Base-by-base conservation (phyloP, 1,140 invertebrate genomes). In the Drosophila repletoides region DNA sequence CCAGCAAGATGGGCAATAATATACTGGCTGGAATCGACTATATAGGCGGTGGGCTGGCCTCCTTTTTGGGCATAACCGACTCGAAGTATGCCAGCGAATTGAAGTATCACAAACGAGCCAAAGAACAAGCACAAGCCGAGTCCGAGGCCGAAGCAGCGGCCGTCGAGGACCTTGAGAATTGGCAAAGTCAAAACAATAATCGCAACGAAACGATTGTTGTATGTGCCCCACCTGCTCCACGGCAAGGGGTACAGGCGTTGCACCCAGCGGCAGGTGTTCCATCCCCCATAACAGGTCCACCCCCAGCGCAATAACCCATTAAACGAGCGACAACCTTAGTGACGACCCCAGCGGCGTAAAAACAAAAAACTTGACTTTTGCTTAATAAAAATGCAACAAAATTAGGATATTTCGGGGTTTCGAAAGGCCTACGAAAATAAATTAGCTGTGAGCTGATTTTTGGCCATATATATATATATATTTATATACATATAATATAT, bases 31-130 rank as follows among this genome's bases (percentile, higher is more conserved):
- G 93, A 29, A 95, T 96, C 65, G 97, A 98, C 90, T 95, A 94
- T 77, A 91, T 96, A 22, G 97, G 97, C 2, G 97, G 97, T 90
- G 93, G 93, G 22, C 88, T 98, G 19, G 96, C 97, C 0, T 93
- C 93, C 69, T 95, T 97, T 84, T 94, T 98, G 87, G 97, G 97
- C 1, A 98, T 98, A 40, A 98, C 97, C 5, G 93, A 95, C 10
- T 96, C 96, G 2, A 98, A 98, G 89, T 98, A 97, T 90, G 94
- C 97, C 73, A 95, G 95, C 90, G 97, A 97, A 91, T 94, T 98
- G 40, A 93, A 96, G 76, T 95, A 97, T 89, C 95, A 95, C 87
- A 92, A 95, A 61, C 91, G 71, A 19, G 59, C 71, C 17, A 70
- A 73, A 22, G 72, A 93, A 74, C 89, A 94, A 26, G 91, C 93